These are phyloP conservation scores for Lasiurus cinereus DNA, from an alignment of 2,113 vertebrate species.

Conservation along the genomic window DNA sequence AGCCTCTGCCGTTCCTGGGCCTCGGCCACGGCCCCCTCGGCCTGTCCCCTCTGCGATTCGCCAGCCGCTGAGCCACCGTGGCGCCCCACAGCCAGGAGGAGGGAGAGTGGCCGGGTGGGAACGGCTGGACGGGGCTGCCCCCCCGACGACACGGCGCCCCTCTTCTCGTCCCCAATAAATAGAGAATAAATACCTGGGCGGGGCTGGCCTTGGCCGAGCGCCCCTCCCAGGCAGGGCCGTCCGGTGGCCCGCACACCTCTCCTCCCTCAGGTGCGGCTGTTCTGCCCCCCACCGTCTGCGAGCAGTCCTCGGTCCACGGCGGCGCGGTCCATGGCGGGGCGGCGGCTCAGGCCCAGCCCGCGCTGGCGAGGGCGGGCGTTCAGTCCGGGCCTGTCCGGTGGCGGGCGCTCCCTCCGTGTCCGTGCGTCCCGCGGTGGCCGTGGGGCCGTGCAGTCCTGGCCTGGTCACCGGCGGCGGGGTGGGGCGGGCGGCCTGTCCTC, in stretches of 20 bases:
- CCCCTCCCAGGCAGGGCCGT: not conserved
- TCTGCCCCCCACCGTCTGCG: not conserved
- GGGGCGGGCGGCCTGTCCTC: not conserved
- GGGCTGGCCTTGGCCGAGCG: not conserved
- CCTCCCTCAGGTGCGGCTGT: not conserved
- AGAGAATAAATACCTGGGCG: conserved; percentile 81
- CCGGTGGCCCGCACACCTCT: not conserved
- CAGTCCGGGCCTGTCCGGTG: not conserved
- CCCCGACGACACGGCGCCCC: not conserved
- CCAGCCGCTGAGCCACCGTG: conserved; percentile 32
- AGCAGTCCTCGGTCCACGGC: not conserved
- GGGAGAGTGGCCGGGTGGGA: conserved; percentile 42
- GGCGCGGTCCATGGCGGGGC: too few species aligned
- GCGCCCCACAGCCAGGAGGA: conserved; percentile 63
- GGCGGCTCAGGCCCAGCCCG: not conserved
- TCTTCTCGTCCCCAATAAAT: conserved; percentile 80
- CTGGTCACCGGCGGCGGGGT: not conserved
- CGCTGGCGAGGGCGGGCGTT: not conserved
- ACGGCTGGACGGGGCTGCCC: not conserved
- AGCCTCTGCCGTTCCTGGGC: conserved; percentile 1
- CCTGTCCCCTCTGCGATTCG: not conserved
- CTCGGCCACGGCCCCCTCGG: conserved; percentile 10
- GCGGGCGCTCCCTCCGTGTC: not conserved
- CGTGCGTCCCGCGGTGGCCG: not conserved
- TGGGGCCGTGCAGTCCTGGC: too few species aligned